Conservation (phyloP, 2,797 vertebrate genomes). For the Petrocephalus sullivani region DNA sequence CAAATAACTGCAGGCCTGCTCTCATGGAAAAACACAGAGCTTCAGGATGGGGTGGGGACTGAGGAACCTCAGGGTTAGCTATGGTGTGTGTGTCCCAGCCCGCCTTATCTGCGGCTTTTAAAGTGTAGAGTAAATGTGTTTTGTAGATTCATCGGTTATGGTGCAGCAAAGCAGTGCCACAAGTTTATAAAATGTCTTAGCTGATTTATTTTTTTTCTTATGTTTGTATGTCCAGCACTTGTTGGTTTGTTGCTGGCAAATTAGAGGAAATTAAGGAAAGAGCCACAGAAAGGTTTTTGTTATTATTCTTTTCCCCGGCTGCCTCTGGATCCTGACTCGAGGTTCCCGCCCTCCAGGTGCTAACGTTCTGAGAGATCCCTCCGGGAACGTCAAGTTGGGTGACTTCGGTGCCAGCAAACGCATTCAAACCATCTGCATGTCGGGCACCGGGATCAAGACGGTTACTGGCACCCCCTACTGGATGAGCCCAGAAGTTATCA, state of each 20-base stretch:
- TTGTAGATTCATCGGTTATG: not conserved
- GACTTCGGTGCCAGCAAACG: slow-evolving; percentile 91
- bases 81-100: not conserved
- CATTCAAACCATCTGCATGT: slow-evolving; percentile 92
- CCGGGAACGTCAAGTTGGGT: slow-evolving; percentile 87
- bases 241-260: not conserved
- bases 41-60: slow-evolving; percentile 12
- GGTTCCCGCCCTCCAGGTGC: slow-evolving; percentile 63
- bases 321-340: not conserved
- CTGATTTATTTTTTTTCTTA: not conserved
- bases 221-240: not conserved
- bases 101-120: not conserved
- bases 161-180: not conserved
- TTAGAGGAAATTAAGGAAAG: not conserved
- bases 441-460: slow-evolving; percentile 85
- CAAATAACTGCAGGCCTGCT: slow-evolving; percentile 46
- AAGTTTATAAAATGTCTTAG: not conserved
- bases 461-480: slow-evolving; percentile 91
- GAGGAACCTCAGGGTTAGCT: not conserved
- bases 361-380: slow-evolving; percentile 86
- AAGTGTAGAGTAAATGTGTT: not conserved
- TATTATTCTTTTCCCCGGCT: not conserved
- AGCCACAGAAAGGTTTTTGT: not conserved
- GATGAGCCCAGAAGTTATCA: slow-evolving; percentile 93
- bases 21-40: slow-evolving; percentile 20